Percentiles rank a stretch among this genome's conserved stretches.
Evolutionary conservation across 2,888 invertebrate species (phyloP).

Genomic region (Zygaena filipendulae): DNA sequence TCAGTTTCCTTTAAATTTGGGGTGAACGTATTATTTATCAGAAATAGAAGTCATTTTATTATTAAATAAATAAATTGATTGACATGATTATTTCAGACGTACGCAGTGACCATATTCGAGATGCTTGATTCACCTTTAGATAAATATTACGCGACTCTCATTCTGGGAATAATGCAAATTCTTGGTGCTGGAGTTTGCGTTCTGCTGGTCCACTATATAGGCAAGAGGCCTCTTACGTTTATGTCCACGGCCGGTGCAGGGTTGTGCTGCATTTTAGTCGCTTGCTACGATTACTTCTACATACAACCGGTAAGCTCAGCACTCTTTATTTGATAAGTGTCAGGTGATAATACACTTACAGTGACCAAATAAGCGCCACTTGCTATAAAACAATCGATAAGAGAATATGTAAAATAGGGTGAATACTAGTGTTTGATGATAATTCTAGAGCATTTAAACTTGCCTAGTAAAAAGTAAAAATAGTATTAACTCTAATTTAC

Average conservation of each 20-base stretch:
- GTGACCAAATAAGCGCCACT: not conserved
- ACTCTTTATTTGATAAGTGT: no score
- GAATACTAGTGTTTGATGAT: no score
- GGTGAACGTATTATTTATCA: no score
- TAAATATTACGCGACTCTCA: conserved; percentile 79
- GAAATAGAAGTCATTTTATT: no score
- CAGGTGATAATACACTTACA: not conserved
- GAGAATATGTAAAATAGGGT: no score
- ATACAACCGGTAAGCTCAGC: conserved; percentile 29
- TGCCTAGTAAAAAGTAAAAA: no score
- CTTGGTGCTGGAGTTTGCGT: conserved; percentile 75
- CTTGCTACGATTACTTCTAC: conserved; percentile 62
- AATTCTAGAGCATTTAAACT: no score
- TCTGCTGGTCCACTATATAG: conserved; percentile 74
- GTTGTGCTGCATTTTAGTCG: conserved; percentile 71
- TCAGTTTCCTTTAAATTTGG: no score
- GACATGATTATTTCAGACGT: conserved; percentile 63
- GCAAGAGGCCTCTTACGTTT: conserved; percentile 76
- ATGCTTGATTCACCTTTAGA: conserved; percentile 78
- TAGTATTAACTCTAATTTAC: no score
- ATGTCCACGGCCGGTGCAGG: conserved; percentile 75
- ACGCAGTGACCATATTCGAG: conserved; percentile 79
- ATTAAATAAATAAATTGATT: no score
- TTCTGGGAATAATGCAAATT: conserved; percentile 77
- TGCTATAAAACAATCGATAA: no score